These are phyloP conservation scores for Pyrrhosoma nymphula DNA, from an alignment of 2,888 invertebrate genomes.

Conservation along the genomic window DNA sequence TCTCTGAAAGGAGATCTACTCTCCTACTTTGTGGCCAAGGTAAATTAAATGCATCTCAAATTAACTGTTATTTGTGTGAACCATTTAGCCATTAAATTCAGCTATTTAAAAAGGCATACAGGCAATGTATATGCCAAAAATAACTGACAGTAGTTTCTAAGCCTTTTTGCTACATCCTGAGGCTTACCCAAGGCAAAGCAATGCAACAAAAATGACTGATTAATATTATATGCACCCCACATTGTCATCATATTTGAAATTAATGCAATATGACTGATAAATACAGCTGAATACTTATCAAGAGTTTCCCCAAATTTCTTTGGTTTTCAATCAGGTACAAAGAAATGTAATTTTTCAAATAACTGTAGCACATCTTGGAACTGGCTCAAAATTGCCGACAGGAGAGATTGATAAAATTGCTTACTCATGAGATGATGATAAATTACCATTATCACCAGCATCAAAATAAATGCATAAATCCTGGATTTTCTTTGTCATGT, in stretches of 20 bases:
- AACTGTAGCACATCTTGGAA: neutral
- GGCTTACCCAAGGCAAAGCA: constrained; percentile 17
- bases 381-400: neutral
- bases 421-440: neutral
- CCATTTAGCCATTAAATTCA: neutral
- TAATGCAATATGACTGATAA: constrained; percentile 36
- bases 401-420: neutral
- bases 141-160: neutral
- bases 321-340: constrained; percentile 61
- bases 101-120: neutral
- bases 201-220: neutral
- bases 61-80: neutral
- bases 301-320: neutral
- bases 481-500: neutral
- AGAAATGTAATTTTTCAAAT: constrained; percentile 59
- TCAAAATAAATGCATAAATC: neutral
- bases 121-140: neutral
- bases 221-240: constrained; percentile 14
- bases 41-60: neutral
- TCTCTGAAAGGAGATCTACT: neutral
- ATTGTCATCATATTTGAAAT: neutral
- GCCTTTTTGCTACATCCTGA: constrained; percentile 36
- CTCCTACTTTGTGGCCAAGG: neutral
- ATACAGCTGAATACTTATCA: constrained; percentile 44
- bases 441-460: neutral